These are phyloP conservation scores for Marmota monax DNA, from an alignment of 2,113 vertebrate species.

Conservation along the genomic window DNA sequence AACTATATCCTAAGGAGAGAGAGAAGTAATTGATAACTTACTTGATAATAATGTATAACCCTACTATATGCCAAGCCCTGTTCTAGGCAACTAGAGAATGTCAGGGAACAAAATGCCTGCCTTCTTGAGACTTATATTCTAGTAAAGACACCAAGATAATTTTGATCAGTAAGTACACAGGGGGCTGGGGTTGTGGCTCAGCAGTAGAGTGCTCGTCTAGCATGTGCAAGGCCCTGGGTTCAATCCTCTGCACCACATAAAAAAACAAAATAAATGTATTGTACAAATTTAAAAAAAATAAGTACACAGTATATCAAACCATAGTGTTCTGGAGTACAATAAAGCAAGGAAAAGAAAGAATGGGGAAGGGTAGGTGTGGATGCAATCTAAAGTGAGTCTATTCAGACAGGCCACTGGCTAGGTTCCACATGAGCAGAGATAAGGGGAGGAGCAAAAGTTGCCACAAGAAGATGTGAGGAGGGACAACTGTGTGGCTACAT, in stretches of 20 bases:
- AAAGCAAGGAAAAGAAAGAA: background rate
- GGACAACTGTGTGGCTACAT: background rate
- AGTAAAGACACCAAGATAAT: background rate
- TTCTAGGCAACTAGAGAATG: background rate
- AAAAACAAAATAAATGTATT: too few species aligned
- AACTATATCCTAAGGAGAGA: background rate
- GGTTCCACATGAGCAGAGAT: background rate
- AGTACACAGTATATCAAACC: background rate
- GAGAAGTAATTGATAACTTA: background rate
- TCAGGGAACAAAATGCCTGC: slow-evolving; percentile 4
- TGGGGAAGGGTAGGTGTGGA: background rate
- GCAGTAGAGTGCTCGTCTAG: too few species aligned
- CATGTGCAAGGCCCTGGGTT: too few species aligned
- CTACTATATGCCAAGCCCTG: background rate
- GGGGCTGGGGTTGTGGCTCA: too few species aligned
- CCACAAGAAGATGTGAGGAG: background rate
- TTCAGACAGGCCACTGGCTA: background rate
- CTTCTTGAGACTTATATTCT: background rate
- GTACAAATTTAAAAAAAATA: background rate
- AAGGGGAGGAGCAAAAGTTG: background rate
- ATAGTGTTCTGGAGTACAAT: background rate
- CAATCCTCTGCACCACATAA: too few species aligned
- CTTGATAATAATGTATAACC: background rate
- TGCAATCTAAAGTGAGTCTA: background rate
- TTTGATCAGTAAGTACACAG: background rate